These are phyloP conservation scores for Shinisaurus crocodilurus DNA, from an alignment of 2,113 vertebrate genomes.

Conservation along the genomic window DNA sequence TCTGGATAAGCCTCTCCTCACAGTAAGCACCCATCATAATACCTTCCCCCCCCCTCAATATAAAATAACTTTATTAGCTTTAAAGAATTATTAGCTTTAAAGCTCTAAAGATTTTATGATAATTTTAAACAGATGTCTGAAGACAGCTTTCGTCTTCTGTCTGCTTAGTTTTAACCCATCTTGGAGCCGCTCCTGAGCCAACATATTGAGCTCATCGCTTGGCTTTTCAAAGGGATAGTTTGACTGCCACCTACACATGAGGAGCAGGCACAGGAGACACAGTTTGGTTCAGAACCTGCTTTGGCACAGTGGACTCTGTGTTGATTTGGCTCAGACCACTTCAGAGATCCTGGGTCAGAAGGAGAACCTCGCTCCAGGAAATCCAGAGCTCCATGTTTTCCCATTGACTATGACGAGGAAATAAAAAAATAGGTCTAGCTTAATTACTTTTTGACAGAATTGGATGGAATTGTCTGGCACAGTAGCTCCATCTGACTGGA, in stretches of 20 bases:
- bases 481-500: neutral
- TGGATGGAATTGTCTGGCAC: neutral
- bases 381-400: neutral
- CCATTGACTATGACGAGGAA: neutral
- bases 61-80: constrained; percentile 65
- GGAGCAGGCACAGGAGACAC: neutral
- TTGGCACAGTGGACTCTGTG: neutral
- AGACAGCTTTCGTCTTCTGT: constrained; percentile 28
- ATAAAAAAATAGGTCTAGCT: neutral
- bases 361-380: neutral
- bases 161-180: constrained; percentile 50
- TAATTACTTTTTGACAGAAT: neutral
- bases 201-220: neutral
- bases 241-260: too few species aligned
- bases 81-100: constrained; percentile 53
- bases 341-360: neutral
- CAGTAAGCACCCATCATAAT: constrained; percentile 48
- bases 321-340: neutral
- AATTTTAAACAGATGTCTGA: constrained; percentile 57
- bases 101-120: constrained; percentile 45
- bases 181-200: neutral
- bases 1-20: constrained; percentile 58
- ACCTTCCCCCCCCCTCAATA: constrained; percentile 49
- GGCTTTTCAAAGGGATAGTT: neutral
- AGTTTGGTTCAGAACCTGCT: neutral